These are phyloP conservation scores for Athene cunicularia DNA, from an alignment of 2,113 vertebrate species.

Conservation along the genomic window DNA sequence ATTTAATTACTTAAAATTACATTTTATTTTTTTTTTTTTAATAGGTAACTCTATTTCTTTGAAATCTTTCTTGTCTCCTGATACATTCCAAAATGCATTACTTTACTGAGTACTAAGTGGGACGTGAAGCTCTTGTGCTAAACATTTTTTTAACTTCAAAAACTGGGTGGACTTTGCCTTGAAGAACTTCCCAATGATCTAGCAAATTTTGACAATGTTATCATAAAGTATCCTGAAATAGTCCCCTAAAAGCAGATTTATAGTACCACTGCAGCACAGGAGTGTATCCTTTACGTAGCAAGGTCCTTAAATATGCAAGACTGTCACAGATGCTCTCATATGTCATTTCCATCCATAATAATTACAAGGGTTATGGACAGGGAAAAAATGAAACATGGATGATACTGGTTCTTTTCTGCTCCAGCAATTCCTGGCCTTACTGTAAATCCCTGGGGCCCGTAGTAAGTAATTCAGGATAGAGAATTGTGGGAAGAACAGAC, in stretches of 20 bases:
- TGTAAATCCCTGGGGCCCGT: neutral
- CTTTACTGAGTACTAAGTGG: neutral
- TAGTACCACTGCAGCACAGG: neutral
- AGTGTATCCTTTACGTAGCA: neutral
- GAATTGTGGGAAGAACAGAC: neutral
- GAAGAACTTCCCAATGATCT: neutral
- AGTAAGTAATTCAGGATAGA: neutral
- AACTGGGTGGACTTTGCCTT: neutral
- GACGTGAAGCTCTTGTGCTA: neutral
- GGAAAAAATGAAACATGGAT: neutral
- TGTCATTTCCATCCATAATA: neutral
- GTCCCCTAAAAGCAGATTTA: neutral
- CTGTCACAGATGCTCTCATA: neutral
- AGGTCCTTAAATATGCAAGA: neutral
- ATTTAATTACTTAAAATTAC: neutral
- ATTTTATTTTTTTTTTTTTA: neutral
- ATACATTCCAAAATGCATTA: neutral
- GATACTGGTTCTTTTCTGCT: neutral
- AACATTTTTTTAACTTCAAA: neutral
- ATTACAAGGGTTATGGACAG: neutral
- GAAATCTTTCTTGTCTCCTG: neutral
- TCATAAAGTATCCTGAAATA: neutral
- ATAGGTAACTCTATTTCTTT: neutral
- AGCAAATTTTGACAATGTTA: neutral
- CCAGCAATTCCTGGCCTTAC: neutral